phyloP scores from a whole-genome alignment of 2,113 vertebrate genomes.

The Myrmophylax atrothorax region DNA sequence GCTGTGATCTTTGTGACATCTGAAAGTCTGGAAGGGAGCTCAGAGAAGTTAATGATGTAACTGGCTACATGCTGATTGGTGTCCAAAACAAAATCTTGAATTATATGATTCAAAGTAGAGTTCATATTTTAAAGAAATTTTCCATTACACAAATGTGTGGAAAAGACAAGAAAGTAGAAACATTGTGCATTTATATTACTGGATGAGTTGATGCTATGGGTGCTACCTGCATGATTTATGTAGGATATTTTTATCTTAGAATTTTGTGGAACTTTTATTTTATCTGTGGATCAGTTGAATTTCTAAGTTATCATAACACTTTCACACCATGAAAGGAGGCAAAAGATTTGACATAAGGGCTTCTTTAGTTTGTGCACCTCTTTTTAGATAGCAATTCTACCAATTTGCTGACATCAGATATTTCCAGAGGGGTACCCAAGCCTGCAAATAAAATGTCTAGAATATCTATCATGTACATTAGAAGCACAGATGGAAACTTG shows the following conservation, averaged over 20 bases:
- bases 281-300: not conserved
- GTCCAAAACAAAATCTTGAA: not conserved
- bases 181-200: rapidly evolving
- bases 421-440: not conserved
- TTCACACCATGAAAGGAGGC: not conserved
- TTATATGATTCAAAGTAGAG: not conserved
- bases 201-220: not conserved
- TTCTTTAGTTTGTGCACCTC: not conserved
- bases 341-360: not conserved
- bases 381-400: not conserved
- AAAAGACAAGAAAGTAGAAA: not conserved
- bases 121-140: not conserved
- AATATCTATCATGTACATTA: not conserved
- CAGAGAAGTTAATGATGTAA: not conserved
- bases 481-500: not conserved
- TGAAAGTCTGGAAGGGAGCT: not conserved
- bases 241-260: not conserved
- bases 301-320: not conserved
- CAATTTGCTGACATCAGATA: not conserved
- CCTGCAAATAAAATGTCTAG: not conserved
- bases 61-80: not conserved
- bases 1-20: not conserved
- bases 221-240: not conserved
- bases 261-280: not conserved
- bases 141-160: not conserved